phyloP scores from a whole-genome alignment of 2,797 vertebrate genomes.

The Schizothorax lantsangensis region DNA sequence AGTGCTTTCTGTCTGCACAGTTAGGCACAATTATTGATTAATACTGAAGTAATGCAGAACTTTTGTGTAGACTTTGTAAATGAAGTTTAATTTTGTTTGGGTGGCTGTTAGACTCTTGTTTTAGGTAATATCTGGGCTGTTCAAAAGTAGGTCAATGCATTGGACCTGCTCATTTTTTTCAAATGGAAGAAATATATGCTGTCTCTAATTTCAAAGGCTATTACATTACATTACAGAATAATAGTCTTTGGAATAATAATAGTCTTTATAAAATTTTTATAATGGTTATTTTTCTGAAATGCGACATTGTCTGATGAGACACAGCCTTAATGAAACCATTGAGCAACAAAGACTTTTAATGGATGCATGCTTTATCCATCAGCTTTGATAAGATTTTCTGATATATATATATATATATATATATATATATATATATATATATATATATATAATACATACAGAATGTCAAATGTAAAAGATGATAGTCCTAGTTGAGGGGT shows the following conservation, averaged over 20 bases:
- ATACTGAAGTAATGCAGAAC: neutral
- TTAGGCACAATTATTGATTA: neutral
- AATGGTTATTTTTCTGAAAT: neutral
- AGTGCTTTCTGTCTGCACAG: neutral
- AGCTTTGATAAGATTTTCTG: neutral
- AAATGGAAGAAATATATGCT: neutral
- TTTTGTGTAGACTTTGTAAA: neutral
- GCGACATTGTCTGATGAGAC: neutral
- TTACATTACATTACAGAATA: neutral
- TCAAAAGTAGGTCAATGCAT: slow-evolving; percentile 10
- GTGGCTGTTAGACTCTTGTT: neutral
- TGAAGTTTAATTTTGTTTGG: neutral
- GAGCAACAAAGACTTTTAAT: neutral
- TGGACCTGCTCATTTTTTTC: neutral
- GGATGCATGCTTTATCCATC: neutral
- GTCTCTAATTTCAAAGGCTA: neutral
- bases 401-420: neutral
- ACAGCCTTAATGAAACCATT: neutral
- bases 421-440: too few relatives aligned
- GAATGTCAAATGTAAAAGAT: neutral
- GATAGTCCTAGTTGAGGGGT: neutral
- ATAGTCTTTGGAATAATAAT: neutral
- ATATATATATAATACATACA: neutral
- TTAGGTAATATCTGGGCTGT: neutral
- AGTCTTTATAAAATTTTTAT: neutral